A percentile compares a stretch with the other conserved stretches of the same genome.
phyloP scores from a whole-genome alignment of 2,113 vertebrate genomes.

The Machaerirhynchus nigripectus region DNA sequence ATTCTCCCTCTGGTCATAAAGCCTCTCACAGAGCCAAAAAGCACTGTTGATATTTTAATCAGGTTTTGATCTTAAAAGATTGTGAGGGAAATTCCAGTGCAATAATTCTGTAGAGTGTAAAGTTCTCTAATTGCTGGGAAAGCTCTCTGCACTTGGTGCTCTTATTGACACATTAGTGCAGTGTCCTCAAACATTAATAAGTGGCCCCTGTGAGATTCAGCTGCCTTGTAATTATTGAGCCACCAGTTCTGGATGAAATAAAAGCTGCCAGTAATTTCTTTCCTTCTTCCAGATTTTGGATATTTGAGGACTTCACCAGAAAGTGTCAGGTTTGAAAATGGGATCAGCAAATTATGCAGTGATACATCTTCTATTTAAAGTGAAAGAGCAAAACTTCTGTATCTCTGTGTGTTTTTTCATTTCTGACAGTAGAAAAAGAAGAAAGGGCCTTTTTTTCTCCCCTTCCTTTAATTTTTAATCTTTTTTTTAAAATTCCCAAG shows the following conservation, averaged over 20 bases:
- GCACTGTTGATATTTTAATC: not conserved
- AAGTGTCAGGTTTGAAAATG: not conserved
- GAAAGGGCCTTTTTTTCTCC: fast-evolving
- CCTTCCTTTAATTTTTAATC: not conserved
- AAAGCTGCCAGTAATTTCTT: not conserved
- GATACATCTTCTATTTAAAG: not conserved
- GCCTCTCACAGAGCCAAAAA: not conserved
- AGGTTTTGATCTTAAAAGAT: not conserved
- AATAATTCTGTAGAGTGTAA: not conserved
- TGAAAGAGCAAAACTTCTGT: not conserved
- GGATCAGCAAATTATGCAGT: not conserved
- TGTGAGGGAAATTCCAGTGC: not conserved
- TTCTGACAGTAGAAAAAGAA: not conserved
- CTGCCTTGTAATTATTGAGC: not conserved
- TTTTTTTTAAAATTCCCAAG: not conserved
- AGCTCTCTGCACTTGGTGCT: not conserved
- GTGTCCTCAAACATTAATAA: not conserved
- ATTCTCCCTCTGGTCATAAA: not conserved
- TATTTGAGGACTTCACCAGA: not conserved
- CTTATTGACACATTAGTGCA: not conserved
- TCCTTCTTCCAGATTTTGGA: not conserved
- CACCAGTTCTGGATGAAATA: not conserved
- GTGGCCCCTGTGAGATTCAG: not conserved
- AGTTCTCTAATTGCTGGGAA: not conserved
- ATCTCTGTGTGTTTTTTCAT: not conserved